phyloP scores from a whole-genome alignment of 2,888 invertebrate species.

The Idaea dimidiata region DNA sequence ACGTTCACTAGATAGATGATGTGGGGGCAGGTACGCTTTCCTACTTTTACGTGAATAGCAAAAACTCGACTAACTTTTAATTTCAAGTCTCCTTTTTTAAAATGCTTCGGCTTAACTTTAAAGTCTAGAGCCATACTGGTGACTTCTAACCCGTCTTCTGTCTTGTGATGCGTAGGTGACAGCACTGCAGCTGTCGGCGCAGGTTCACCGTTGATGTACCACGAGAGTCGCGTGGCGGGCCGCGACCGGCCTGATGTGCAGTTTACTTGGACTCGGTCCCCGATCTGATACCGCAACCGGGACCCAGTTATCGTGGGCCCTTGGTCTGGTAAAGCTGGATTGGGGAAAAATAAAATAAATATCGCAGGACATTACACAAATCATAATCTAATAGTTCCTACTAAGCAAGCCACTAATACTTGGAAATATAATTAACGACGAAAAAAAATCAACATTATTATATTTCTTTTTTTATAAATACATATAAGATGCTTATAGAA shows the following conservation, averaged over 20 bases:
- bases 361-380: neutral
- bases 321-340: conserved; percentile 87
- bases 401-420: too few species aligned
- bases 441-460: too few species aligned
- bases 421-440: too few species aligned
- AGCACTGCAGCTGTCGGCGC: conserved; percentile 77
- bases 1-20: too few species aligned
- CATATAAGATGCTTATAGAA: too few species aligned
- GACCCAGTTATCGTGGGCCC: conserved; percentile 92
- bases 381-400: neutral
- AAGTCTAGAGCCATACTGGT: conserved; percentile 90
- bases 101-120: conserved; percentile 89
- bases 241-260: conserved; percentile 91
- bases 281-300: conserved; percentile 89
- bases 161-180: conserved; percentile 71
- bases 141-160: conserved; percentile 86
- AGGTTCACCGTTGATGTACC: conserved; percentile 93
- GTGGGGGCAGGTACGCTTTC: too few species aligned
- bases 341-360: neutral
- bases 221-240: conserved; percentile 90
- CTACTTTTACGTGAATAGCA: too few species aligned
- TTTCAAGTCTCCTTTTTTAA: conserved; percentile 91
- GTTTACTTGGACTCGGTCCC: conserved; percentile 90
- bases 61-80: conserved; percentile 81
- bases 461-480: too few species aligned